Percentiles rank a stretch among this genome's conserved stretches.
phyloP scores from a whole-genome alignment of 2,797 vertebrate species.

The Neosilurus mollespiculum region DNA sequence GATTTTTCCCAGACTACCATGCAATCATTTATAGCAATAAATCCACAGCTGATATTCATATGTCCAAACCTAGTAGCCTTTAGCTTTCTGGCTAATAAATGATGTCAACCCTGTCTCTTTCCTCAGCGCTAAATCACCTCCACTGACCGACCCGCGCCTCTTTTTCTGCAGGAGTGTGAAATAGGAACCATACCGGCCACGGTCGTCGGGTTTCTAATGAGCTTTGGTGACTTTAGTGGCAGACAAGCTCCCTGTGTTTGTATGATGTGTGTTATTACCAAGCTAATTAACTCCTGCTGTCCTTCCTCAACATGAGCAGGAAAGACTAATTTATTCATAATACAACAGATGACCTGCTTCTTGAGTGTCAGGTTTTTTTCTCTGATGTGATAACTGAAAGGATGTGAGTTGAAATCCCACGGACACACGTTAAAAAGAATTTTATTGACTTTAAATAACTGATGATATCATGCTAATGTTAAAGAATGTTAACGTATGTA shows the following conservation, averaged over 20 bases:
- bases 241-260: constrained; percentile 64
- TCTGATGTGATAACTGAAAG: background rate
- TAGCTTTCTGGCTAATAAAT: constrained; percentile 41
- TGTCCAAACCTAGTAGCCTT: constrained; percentile 16
- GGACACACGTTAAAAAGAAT: background rate
- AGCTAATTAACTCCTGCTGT: constrained; percentile 70
- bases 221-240: constrained; percentile 59
- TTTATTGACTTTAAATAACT: too few relatives aligned
- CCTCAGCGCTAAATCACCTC: constrained; percentile 47
- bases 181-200: constrained; percentile 46
- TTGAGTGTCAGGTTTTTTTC: background rate
- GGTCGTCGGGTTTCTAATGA: constrained; percentile 63
- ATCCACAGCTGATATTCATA: constrained; percentile 21
- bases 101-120: constrained; percentile 33
- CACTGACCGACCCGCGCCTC: constrained; percentile 13
- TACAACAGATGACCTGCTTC: background rate
- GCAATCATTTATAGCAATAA: constrained; percentile 3
- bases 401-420: background rate
- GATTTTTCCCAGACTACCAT: background rate
- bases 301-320: background rate
- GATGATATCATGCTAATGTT: too few relatives aligned
- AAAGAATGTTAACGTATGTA: too few relatives aligned
- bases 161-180: constrained; percentile 39
- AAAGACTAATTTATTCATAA: constrained; percentile 4
- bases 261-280: constrained; percentile 67